Base-by-base conservation (phyloP, 2,797 vertebrate genomes). In the Karalla daura region DNA sequence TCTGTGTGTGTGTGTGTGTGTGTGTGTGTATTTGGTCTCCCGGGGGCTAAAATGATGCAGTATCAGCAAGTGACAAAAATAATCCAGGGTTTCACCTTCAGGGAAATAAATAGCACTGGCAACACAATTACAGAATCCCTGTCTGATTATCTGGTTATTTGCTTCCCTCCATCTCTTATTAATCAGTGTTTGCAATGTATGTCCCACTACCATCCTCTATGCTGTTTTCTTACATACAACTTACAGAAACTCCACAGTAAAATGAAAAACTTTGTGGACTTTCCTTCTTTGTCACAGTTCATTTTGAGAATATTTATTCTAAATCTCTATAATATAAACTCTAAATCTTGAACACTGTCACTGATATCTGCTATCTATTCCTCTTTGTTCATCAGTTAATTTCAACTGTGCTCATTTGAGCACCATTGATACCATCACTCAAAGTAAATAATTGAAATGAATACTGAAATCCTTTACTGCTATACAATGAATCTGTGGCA, bases 71-170 rank as follows among this genome's bases (percentile, higher is more conserved):
- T 69, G 56, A 77, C 24, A 14, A 51, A 80, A 66, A 71, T 47
- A 60, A 51, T 44, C n/a, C 49, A 44, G 36, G n/a, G 15, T 17
- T 53, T 64, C 55, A 58, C 65, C 55, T 63, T 73, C 46, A 78
- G 41, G 73, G 50, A 50, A 55, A 52, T 58, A 75, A 78, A 66
- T 81, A 78, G 66, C 44, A 64, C 45, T 14, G 10, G 23, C 6
- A 20, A 58, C 40, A 76, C 73, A 71, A 81, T 76, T 63, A 70
- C 17, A 72, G 23, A 15, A 72, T 70, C 30, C 3, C 35, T 66
- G 62, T 80, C 37, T 65, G 25, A 63, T 68, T 75, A 54, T 63
- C 25, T 52, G 51, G 51, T 61, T 44, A 50, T 56, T 55, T 66
- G 39, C 67, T 50, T 46, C 33, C 52, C 18, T 51, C 24, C 30